Conservation (phyloP, 2,113 vertebrate species). For the Rhabdomys dilectus region DNA sequence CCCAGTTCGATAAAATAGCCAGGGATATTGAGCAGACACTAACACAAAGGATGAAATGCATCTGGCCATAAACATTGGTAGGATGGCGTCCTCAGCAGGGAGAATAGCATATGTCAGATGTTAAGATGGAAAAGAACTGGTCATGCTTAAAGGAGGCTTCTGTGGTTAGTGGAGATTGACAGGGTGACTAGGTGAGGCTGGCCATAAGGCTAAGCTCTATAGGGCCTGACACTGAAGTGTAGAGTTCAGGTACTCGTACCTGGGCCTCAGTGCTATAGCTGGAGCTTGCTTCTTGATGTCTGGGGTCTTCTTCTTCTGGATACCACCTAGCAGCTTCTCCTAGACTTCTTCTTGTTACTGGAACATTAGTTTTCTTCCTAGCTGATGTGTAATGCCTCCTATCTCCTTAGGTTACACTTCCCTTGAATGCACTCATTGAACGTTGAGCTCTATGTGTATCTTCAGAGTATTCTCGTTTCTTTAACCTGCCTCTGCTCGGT, state of each 20-base stretch:
- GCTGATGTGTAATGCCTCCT: neutral
- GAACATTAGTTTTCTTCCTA: neutral
- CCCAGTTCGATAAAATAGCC: neutral
- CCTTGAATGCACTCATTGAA: neutral
- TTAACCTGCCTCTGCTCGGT: neutral
- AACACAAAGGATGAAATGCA: neutral
- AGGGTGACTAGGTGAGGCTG: neutral
- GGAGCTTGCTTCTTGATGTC: neutral
- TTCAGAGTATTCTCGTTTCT: neutral
- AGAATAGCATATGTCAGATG: neutral
- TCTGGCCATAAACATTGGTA: neutral
- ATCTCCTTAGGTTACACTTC: neutral
- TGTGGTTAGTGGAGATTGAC: neutral
- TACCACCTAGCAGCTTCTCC: neutral
- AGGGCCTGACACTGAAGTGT: neutral
- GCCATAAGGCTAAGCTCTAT: neutral
- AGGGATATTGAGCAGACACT: neutral
- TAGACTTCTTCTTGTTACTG: neutral
- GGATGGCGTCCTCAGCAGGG: neutral
- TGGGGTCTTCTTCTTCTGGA: neutral
- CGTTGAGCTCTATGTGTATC: neutral
- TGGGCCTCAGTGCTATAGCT: neutral
- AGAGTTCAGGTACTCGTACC: neutral
- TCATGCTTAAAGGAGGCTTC: neutral
- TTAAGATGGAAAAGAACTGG: neutral